Percentiles rank a stretch among this genome's conserved stretches.
phyloP scores from a whole-genome alignment of 2,888 invertebrate species.

The Cyrtodaria siliqua region DNA sequence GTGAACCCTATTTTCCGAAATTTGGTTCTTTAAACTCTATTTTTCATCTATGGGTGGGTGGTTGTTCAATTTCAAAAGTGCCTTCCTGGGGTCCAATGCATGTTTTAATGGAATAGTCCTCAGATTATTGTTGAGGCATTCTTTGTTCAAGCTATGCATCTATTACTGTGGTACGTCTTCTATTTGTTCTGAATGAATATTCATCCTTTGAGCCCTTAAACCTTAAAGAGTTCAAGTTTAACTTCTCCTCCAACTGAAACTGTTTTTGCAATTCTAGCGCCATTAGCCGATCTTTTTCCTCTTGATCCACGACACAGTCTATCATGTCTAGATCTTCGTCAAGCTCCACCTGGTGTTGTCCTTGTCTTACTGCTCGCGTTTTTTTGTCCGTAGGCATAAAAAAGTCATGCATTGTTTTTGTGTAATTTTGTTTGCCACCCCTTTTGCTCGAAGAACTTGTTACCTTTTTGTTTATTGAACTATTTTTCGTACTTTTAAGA shows the following conservation, averaged over 20 bases:
- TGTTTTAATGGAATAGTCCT: no score
- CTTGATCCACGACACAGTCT: conserved; percentile 15
- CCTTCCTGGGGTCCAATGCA: no score
- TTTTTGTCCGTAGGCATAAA: conserved; percentile 10
- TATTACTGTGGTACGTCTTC: conserved; percentile 15
- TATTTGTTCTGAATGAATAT: conserved; percentile 45
- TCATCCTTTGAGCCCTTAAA: conserved; percentile 52
- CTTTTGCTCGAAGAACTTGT: background rate
- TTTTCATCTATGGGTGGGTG: no score
- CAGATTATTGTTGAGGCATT: no score
- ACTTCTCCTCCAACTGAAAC: conserved; percentile 57
- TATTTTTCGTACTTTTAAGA: conserved; percentile 26
- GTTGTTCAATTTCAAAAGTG: no score
- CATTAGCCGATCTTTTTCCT: conserved; percentile 42
- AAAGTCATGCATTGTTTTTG: conserved; percentile 44
- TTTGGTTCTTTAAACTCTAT: no score
- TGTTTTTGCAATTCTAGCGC: conserved; percentile 56
- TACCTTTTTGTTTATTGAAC: conserved; percentile 2
- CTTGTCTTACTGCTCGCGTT: no score
- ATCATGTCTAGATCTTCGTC: background rate
- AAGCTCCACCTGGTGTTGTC: background rate
- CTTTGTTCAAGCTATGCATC: conserved; percentile 5
- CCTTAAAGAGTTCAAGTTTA: conserved; percentile 40
- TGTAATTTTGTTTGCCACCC: background rate
- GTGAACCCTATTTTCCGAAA: no score